Evolutionary conservation across 2,113 vertebrate species (phyloP), one percentile per base, ranked within the genome.

Genomic region (Tachycineta bicolor): DNA sequence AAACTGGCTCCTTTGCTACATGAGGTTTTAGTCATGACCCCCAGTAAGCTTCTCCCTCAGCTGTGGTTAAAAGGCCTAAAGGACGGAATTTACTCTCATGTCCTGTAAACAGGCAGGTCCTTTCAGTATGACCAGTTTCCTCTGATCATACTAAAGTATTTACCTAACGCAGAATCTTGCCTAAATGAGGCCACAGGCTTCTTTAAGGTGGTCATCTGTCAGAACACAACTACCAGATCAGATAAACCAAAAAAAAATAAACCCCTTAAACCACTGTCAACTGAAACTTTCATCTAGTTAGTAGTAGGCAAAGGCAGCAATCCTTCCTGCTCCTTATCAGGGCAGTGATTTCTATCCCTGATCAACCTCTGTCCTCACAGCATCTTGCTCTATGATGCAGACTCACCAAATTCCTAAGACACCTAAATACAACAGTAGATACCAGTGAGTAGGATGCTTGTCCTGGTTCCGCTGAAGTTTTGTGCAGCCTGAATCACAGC

Each of bases 281-380:
- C 26, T 85, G 77, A 68, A 94, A 64, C 22, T 49, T 91, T 68
- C 7, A 33, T 41, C 24, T 23, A 71, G 19, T 25, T 44, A 24
- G 6, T 19, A 50, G 14, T 2, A 86, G 28, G 4, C 1, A 1
- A 5, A 55, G 18, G 10, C 0, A 0, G 4, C 2, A 65, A 62
- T 43, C 17, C 3, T 58, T 62, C 24, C 41, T 52, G 24, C 37
- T 58, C 17, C 26, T 68, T 76, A 12, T 2, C 1, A 2, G 10
- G 11, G 11, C 37, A 64, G 24, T 31, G 39, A 11, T 56, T 93
- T 69, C 87, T 75, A 46, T 25, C 25, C 8, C 49, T 52, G 52
- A 75, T 6, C 34, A 31, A 56, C 3, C 7, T 62, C 24, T 71
- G 14, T 85, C 53, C 18, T 59, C 47, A 39, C 6, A 77, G 8